These are phyloP conservation scores for Rhinopomastus cyanomelas DNA, from an alignment of 2,113 vertebrate species.

Conservation along the genomic window DNA sequence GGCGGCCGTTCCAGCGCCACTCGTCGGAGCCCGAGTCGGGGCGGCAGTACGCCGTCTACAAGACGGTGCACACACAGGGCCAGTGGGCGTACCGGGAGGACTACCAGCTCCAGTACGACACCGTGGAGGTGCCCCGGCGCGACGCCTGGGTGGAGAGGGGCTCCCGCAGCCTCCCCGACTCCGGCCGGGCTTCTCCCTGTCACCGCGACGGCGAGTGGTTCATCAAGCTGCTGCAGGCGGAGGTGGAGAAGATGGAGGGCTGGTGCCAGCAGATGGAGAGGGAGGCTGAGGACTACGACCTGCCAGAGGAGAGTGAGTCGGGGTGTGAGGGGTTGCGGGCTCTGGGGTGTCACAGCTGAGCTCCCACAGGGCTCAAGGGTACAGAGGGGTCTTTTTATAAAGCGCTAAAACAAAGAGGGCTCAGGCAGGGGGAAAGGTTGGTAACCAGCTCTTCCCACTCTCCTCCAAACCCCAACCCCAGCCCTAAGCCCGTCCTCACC, in stretches of 20 bases:
- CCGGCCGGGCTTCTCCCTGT: conserved; percentile 91
- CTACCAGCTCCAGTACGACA: conserved; percentile 88
- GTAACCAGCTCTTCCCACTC: too few species aligned
- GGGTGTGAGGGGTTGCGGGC: neutral
- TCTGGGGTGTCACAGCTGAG: neutral
- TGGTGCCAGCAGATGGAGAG: conserved; percentile 99
- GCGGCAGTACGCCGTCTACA: conserved; percentile 90
- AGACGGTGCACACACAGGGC: conserved; percentile 96
- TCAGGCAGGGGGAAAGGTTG: too few species aligned
- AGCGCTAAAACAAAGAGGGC: too few species aligned
- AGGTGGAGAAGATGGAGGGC: conserved; percentile 96
- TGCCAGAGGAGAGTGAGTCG: conserved; percentile 92
- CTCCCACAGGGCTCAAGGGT: neutral
- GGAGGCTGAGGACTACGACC: conserved; percentile 93
- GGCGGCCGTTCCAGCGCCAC: conserved; percentile 94
- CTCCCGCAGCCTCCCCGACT: conserved; percentile 94
- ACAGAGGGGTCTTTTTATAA: too few species aligned
- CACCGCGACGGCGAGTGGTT: conserved; percentile 95
- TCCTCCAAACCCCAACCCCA: too few species aligned
- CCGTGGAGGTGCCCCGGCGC: conserved; percentile 79
- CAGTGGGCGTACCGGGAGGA: conserved; percentile 97
- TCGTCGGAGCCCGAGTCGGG: conserved; percentile 91
- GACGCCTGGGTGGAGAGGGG: conserved; percentile 88
- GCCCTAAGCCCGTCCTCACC: too few species aligned
- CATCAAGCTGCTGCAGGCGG: conserved; percentile 91